phyloP scores from a whole-genome alignment of 2,113 vertebrate species.

The Ageneiosus marmoratus region DNA sequence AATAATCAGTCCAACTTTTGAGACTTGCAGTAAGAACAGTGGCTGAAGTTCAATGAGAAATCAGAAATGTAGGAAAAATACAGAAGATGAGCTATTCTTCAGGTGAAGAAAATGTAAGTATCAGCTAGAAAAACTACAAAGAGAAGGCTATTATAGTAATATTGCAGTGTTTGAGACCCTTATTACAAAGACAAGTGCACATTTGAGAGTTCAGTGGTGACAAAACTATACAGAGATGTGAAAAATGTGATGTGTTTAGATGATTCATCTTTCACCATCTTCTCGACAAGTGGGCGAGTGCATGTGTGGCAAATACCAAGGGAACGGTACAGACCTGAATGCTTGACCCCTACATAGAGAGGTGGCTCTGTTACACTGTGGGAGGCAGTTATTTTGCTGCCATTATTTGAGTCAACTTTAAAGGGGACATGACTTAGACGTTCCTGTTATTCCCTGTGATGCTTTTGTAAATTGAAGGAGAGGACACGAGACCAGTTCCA shows the following conservation, averaged over 20 bases:
- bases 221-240: background rate
- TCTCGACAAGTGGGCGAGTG: background rate
- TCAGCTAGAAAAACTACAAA: background rate
- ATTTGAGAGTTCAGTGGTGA: background rate
- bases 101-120: background rate
- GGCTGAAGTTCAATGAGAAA: background rate
- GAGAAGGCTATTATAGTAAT: background rate
- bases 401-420: background rate
- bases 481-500: too few species aligned
- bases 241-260: constrained; percentile 1
- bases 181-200: background rate
- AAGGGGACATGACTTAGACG: too few species aligned
- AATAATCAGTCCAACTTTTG: background rate
- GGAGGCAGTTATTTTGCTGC: background rate
- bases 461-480: too few species aligned
- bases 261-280: constrained; percentile 5
- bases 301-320: background rate
- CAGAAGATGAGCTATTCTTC: background rate
- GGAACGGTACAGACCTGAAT: background rate
- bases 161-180: background rate
- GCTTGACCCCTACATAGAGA: background rate
- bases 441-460: too few species aligned
- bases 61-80: background rate
- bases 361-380: background rate
- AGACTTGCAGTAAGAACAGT: too few species aligned